These are phyloP conservation scores for Neolamprologus ventralis DNA, from an alignment of 2,113 vertebrate genomes.

Conservation along the genomic window DNA sequence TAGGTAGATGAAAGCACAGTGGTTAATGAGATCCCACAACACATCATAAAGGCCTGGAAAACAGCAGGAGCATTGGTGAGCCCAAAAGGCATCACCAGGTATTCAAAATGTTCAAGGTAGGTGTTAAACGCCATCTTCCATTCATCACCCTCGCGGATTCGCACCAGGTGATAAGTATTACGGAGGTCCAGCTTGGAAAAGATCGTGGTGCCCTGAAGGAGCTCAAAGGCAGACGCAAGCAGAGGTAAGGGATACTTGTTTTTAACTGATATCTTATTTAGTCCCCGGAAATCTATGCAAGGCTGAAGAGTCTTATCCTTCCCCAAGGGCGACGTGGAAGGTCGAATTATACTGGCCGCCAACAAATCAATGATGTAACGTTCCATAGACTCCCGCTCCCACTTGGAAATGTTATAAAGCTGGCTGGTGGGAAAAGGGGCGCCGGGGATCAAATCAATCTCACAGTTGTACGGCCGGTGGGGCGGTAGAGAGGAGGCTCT, in stretches of 20 bases:
- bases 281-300: not conserved
- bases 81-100: not conserved
- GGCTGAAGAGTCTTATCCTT: not conserved
- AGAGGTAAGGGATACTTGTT: not conserved
- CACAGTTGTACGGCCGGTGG: rapidly evolving
- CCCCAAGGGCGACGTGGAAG: not conserved
- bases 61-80: not conserved
- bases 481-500: not conserved
- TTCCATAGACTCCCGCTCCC: not conserved
- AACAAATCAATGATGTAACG: not conserved
- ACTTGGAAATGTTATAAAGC: not conserved
- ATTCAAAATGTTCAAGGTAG: not conserved
- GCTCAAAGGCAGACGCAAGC: not conserved
- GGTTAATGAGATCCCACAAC: not conserved
- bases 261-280: not conserved
- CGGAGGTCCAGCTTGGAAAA: not conserved
- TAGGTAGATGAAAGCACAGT: not conserved
- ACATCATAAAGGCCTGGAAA: not conserved
- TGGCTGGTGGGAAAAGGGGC: not conserved
- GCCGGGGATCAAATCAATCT: not conserved
- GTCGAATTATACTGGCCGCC: not conserved
- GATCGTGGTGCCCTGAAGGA: not conserved
- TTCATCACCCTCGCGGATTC: not conserved
- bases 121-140: rapidly evolving
- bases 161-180: not conserved